Base-by-base conservation (phyloP, 2,888 invertebrate genomes). In the Dorcus parallelipipedus region DNA sequence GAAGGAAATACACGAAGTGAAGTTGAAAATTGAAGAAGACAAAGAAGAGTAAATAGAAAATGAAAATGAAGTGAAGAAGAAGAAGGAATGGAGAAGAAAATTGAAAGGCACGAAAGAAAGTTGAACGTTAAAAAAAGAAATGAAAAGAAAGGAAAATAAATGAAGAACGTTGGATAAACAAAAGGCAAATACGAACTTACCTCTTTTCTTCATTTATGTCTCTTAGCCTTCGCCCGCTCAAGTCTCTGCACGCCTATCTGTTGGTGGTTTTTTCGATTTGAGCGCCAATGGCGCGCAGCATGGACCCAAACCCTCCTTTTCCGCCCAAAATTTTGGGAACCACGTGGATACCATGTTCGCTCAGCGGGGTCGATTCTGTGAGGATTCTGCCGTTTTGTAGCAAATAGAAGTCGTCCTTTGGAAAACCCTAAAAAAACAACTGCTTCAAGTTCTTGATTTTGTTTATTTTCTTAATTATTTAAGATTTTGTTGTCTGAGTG, bases 261-360 rank as follows among this genome's bases (percentile, higher is more conserved):
- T 97, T 97, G 0, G 97, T 97, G 0, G 97, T 97, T 79, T 98
- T 98, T 75, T 98, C 97, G 60, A 99, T 98, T 80, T 99, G 97
- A 0, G 97, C 96, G 2, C 97, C 97, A 75, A 99, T 98, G 0
- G 99, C 97, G 64, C 98, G 84, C 9, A 99, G 79, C 95, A 99
- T 96, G 0, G 98, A 98, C 0, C 99, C 99, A 78, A 99, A 99
- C 62, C 96, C 96, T 63, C 97, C 97, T 82, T 97, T 97, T 0
- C 97, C 97, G 5, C 95, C 96, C 51, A 83, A 69, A 4, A 91
- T 70, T 65, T 83, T 83, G 1, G 84, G 81, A 6, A 81, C 77
- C 33, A 89, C 76, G 65, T 85, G 80, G 38, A 88, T 72, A 23
- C 62, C 68, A 3, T 81, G 76, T 69, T 73, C 59, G 38, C 69